A percentile compares a stretch with the other conserved stretches of the same genome.
phyloP scores from a whole-genome alignment of 2,797 vertebrate genomes.

The Hephaestus fuliginosus region DNA sequence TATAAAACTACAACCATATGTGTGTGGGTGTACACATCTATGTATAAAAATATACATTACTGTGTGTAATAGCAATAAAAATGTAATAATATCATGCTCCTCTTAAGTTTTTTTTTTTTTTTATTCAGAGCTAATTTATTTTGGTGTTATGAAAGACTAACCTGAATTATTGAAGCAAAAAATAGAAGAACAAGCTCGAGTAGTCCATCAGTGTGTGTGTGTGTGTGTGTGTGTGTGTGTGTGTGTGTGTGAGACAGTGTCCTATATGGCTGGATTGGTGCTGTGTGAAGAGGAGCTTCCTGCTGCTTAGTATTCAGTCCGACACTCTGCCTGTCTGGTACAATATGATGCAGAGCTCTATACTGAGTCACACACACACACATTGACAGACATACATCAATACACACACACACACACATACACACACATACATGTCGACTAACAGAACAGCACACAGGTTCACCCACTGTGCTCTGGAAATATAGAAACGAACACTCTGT shows the following conservation, averaged over 20 bases:
- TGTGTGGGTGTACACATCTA: not conserved
- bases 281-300: constrained; percentile 68
- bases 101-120: not conserved
- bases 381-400: constrained; percentile 7
- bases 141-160: constrained; percentile 5
- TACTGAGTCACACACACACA: constrained; percentile 28
- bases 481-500: constrained; percentile 29
- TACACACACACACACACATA: constrained; percentile 2
- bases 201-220: not conserved
- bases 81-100: not conserved
- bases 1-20: not conserved
- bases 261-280: constrained; percentile 51
- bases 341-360: constrained; percentile 74
- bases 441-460: constrained; percentile 5
- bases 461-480: not conserved
- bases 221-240: constrained; percentile 23
- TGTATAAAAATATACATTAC: constrained; percentile 1
- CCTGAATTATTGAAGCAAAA: constrained; percentile 38
- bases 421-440: constrained; percentile 1
- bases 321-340: constrained; percentile 74
- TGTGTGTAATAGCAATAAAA: not conserved
- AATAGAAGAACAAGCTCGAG: not conserved
- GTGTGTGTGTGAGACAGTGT: constrained; percentile 50
- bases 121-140: not conserved
- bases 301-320: constrained; percentile 78